phyloP scores from a whole-genome alignment of 2,797 vertebrate species.

The Anisognathus igniventris region DNA sequence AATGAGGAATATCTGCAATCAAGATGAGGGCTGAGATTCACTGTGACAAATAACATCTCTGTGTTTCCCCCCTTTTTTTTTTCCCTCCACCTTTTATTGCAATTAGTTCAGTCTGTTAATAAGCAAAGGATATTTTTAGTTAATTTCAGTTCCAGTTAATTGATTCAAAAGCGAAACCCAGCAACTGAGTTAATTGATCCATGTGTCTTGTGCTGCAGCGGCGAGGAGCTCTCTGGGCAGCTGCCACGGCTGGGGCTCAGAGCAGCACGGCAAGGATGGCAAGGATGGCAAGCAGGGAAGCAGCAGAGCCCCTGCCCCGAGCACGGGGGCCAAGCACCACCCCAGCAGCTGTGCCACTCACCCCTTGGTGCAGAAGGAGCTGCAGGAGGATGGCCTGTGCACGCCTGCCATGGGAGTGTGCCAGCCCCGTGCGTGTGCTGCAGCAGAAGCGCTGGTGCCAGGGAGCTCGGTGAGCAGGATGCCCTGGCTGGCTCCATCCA shows the following conservation, averaged over 20 bases:
- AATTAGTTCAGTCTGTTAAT: conserved; percentile 67
- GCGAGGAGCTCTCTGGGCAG: conserved; percentile 59
- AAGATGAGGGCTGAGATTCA: conserved; percentile 4
- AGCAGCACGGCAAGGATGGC: background rate
- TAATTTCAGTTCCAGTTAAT: conserved; percentile 69
- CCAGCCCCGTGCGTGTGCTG: accelerated
- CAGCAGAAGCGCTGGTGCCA: background rate
- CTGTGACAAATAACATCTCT: conserved; percentile 33
- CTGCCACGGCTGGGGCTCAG: conserved; percentile 37
- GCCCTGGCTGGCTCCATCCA: background rate
- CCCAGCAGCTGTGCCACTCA: background rate
- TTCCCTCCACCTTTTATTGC: conserved; percentile 38
- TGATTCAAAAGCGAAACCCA: conserved; percentile 66
- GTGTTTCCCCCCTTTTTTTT: background rate
- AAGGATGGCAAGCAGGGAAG: background rate
- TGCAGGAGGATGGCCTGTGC: background rate
- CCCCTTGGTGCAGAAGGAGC: background rate
- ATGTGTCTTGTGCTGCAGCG: conserved; percentile 36
- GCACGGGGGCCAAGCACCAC: background rate
- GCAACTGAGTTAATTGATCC: conserved; percentile 68
- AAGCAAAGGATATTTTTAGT: conserved; percentile 70
- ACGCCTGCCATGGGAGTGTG: accelerated
- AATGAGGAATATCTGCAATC: conserved; percentile 25
- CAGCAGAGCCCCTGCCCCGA: background rate
- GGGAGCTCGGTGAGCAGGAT: accelerated